Evolutionary conservation across 1,140 invertebrate genomes (phyloP), one percentile per base, ranked within the genome.

Genomic region (Oreohelix idahoensis): DNA sequence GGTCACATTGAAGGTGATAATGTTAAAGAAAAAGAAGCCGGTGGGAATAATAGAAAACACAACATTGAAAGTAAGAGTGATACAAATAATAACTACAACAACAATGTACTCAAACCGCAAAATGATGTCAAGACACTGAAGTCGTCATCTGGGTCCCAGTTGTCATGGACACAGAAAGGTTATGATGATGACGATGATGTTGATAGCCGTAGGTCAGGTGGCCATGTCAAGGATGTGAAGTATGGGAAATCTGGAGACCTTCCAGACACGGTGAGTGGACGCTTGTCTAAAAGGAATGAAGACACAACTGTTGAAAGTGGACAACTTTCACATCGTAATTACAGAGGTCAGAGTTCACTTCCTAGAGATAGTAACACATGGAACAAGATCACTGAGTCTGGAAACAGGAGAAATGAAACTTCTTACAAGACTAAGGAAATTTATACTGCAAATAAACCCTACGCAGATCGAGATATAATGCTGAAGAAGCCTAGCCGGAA

Each of bases 221-320:
- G 74, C 13, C 10, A 29, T 76, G 63, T 32, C 29, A 66, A 35
- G 32, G 15, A 23, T n/a, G 32, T 35, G n/a, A 66, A 29, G 17
- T 35, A 29, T 2, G n/a, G 63, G 20, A 29, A 66, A 17, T 66
- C 29, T 2, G 29, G 5, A 35, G 63, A 66, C 1, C 20, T 2
- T 32, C 11, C 20, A 42, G 23, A 39, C 32, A 11, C 32, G 32
- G 29, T 23, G 42, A 2, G 0, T 39, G 38, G 23, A 23, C 36
- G 8, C 11, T 42, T 39, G 5, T 11, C 20, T 74, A 42, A 51
- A 15, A 75, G 26, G 63, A 86, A 75, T 51, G 75, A 75, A 84
- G 82, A 80, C 73, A 58, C 71, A 81, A 71, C 26, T 80, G n/a
- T 32, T 66, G 63, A 66, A 11, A 66, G 63, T 5, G 29, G 29